Percentiles rank a stretch among this genome's conserved stretches.
phyloP scores from a whole-genome alignment of 1,140 invertebrate species.

The Leguminivora glycinivorella region DNA sequence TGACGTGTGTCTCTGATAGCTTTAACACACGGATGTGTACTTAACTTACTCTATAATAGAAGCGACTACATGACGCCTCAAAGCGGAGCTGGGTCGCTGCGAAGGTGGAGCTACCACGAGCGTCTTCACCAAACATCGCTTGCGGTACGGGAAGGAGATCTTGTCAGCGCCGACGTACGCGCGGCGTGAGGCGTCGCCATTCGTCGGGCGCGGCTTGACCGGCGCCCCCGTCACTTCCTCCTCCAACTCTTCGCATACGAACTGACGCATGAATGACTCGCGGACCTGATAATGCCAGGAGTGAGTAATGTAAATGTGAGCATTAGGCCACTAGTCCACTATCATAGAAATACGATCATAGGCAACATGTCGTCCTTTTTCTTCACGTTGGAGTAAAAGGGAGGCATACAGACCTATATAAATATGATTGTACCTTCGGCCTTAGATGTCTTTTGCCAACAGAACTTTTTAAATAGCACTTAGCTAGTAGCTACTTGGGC shows the following conservation, averaged over 20 bases:
- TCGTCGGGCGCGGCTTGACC: conserved; percentile 28
- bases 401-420: too few relatives aligned
- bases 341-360: too few relatives aligned
- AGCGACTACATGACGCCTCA: conserved; percentile 64
- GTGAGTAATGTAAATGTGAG: too few relatives aligned
- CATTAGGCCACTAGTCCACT: too few relatives aligned
- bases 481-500: too few relatives aligned
- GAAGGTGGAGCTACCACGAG: conserved; percentile 69
- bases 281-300: conserved; percentile 82
- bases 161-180: conserved; percentile 67
- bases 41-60: conserved; percentile 65
- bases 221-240: conserved; percentile 79
- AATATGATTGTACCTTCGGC: too few relatives aligned
- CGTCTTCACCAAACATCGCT: conserved; percentile 68
- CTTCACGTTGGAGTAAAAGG: too few relatives aligned
- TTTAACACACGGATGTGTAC: neutral
- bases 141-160: conserved; percentile 70
- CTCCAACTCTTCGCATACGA: conserved; percentile 93
- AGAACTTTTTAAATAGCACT: too few relatives aligned
- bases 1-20: too few relatives aligned
- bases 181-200: conserved; percentile 56
- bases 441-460: too few relatives aligned
- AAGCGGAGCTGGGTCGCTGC: conserved; percentile 64
- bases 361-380: too few relatives aligned
- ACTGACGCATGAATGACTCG: conserved; percentile 99